phyloP scores from a whole-genome alignment of 2,113 vertebrate genomes.

The Athene cunicularia region DNA sequence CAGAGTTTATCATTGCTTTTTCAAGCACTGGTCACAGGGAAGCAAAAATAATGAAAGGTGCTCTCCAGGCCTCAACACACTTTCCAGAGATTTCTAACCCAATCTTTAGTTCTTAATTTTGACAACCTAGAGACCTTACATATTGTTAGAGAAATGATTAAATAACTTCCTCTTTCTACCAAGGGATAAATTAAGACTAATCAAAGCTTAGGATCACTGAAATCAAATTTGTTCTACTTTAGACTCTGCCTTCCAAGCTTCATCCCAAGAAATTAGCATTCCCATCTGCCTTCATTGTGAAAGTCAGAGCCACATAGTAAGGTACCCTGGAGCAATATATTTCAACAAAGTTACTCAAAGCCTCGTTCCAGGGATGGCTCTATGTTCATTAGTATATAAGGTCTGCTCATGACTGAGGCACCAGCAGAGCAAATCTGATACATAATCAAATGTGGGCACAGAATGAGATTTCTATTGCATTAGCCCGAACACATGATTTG shows the following conservation, averaged over 20 bases:
- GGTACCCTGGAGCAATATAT: background rate
- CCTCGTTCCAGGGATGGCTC: background rate
- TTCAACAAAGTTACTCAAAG: background rate
- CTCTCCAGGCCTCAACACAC: background rate
- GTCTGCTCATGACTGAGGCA: slow-evolving; percentile 1
- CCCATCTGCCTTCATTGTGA: background rate
- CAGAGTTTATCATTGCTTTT: background rate
- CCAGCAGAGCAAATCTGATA: slow-evolving; percentile 12
- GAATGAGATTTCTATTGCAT: slow-evolving; percentile 32
- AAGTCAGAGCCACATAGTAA: background rate
- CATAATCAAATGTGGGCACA: slow-evolving; percentile 8
- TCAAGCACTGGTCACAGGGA: background rate
- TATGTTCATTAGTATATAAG: background rate
- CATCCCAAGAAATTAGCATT: slow-evolving; percentile 12
- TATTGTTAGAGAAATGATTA: slow-evolving; percentile 28
- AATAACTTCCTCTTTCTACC: slow-evolving; percentile 6
- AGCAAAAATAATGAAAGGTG: slow-evolving; percentile 22
- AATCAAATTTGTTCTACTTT: slow-evolving; percentile 26
- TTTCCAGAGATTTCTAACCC: slow-evolving; percentile 18
- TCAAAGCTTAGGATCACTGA: background rate
- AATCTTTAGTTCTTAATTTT: slow-evolving; percentile 21
- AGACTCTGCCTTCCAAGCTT: slow-evolving; percentile 16
- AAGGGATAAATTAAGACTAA: slow-evolving; percentile 53
- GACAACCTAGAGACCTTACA: slow-evolving; percentile 9
- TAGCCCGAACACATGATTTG: slow-evolving; percentile 1